Conservation (phyloP, 2,797 vertebrate species). For the Molothrus aeneus region DNA sequence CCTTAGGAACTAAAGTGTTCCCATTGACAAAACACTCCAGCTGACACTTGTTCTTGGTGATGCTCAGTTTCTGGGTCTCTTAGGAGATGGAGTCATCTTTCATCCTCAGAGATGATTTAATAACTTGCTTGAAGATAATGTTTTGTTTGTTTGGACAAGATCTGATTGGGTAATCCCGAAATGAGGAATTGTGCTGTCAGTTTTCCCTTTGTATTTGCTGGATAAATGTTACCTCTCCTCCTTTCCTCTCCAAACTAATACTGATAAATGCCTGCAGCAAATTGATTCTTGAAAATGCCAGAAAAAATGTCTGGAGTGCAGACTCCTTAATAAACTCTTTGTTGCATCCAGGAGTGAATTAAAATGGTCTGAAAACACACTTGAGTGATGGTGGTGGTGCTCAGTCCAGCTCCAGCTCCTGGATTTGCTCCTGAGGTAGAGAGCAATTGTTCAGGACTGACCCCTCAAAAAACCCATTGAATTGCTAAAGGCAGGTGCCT, state of each 20-base stretch:
- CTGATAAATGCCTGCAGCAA: not conserved
- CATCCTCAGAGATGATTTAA: not conserved
- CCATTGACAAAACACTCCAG: not conserved
- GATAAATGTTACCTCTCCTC: not conserved
- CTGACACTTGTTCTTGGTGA: not conserved
- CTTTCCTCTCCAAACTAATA: not conserved
- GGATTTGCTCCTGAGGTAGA: not conserved
- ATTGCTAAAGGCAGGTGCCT: not conserved
- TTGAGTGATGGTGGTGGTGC: not conserved
- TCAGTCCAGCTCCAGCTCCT: not conserved
- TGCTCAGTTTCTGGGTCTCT: not conserved
- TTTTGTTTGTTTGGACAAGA: not conserved
- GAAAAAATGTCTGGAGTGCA: not conserved
- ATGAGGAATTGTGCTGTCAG: not conserved
- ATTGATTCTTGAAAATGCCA: slow-evolving; percentile 5
- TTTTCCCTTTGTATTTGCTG: not conserved
- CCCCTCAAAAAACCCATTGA: not conserved
- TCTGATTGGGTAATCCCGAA: not conserved
- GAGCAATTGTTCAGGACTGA: not conserved
- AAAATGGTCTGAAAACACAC: not conserved
- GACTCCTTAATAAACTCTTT: not conserved
- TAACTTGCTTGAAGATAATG: not conserved
- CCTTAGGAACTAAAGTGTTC: not conserved
- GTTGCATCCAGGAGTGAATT: not conserved
- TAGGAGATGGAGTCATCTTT: not conserved